Conservation (phyloP, 2,888 invertebrate species). For the Slavum lentiscoides region DNA sequence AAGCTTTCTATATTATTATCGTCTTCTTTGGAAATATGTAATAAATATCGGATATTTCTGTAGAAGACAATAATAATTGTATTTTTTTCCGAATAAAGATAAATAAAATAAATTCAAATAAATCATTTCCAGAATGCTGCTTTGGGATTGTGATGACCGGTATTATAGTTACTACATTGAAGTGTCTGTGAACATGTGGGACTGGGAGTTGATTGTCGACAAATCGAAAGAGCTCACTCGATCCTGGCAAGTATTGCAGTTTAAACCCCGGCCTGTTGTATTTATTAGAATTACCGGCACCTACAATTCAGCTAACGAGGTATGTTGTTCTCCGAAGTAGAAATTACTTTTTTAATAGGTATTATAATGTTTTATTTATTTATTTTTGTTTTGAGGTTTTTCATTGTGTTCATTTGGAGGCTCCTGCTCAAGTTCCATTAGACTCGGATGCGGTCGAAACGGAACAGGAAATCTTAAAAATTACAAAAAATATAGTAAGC, state of each 20-base stretch:
- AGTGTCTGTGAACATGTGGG: slow-evolving; percentile 87
- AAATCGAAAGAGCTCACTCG: slow-evolving; percentile 82
- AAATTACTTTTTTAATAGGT: slow-evolving; percentile 1
- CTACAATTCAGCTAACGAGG: slow-evolving; percentile 96
- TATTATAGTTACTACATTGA: slow-evolving; percentile 96
- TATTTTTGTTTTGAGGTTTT: slow-evolving; percentile 72
- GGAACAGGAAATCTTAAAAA: slow-evolving; percentile 24
- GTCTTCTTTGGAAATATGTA: no score
- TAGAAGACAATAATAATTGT: no score
- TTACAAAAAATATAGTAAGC: slow-evolving; percentile 19
- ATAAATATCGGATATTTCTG: no score
- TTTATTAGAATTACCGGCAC: slow-evolving; percentile 95
- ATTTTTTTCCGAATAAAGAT: no score
- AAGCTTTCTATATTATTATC: no score
- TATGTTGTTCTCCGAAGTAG: slow-evolving; percentile 58
- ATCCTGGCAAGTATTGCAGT: slow-evolving; percentile 92
- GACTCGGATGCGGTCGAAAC: not conserved
- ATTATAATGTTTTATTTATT: not conserved
- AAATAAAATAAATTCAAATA: no score
- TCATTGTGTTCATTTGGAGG: slow-evolving; percentile 97
- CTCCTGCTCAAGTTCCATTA: slow-evolving; percentile 71
- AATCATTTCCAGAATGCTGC: slow-evolving; percentile 67
- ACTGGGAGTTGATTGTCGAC: slow-evolving; percentile 91
- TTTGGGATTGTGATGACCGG: slow-evolving; percentile 97
- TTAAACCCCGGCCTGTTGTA: slow-evolving; percentile 82